A percentile compares a stretch with the other conserved stretches of the same genome.
phyloP scores from a whole-genome alignment of 2,888 invertebrate genomes.

The Eupithecia inturbata region DNA sequence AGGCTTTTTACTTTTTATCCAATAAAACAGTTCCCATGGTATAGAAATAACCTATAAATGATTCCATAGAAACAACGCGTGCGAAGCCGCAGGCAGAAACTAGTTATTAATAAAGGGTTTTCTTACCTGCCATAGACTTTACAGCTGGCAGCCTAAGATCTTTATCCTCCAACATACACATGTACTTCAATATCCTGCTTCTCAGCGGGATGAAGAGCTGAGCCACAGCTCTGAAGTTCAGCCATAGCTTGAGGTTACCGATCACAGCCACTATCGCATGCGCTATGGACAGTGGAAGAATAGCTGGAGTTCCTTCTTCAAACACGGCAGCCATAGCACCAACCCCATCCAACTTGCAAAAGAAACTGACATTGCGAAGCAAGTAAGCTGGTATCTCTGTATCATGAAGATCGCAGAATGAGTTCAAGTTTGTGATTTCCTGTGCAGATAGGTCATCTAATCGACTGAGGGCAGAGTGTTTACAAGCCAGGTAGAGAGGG shows the following conservation, averaged over 20 bases:
- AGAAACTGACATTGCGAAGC: conserved; percentile 95
- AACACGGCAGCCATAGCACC: conserved; percentile 94
- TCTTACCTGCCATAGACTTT: conserved; percentile 94
- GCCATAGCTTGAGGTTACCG: conserved; percentile 96
- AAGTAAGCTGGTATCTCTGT: conserved; percentile 96
- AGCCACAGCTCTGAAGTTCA: conserved; percentile 95
- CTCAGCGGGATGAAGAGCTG: conserved; percentile 95
- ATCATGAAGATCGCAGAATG: conserved; percentile 96
- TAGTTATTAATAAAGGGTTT: neutral
- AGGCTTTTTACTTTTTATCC: no score
- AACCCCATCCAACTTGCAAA: conserved; percentile 95
- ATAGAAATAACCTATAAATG: no score
- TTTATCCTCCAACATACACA: conserved; percentile 96
- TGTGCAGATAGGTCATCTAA: conserved; percentile 93
- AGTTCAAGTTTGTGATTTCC: conserved; percentile 90
- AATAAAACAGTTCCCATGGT: no score
- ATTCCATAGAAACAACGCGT: no score
- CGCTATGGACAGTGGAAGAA: conserved; percentile 93
- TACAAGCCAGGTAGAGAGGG: conserved; percentile 93
- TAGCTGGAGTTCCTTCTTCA: conserved; percentile 88
- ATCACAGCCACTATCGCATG: conserved; percentile 96
- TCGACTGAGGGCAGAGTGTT: conserved; percentile 91
- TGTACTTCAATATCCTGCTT: conserved; percentile 93
- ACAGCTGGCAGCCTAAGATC: conserved; percentile 94
- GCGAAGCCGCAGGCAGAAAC: no score